Evolutionary conservation across 1,140 invertebrate species (phyloP).

Genomic region (Drosophila setifemur): DNA sequence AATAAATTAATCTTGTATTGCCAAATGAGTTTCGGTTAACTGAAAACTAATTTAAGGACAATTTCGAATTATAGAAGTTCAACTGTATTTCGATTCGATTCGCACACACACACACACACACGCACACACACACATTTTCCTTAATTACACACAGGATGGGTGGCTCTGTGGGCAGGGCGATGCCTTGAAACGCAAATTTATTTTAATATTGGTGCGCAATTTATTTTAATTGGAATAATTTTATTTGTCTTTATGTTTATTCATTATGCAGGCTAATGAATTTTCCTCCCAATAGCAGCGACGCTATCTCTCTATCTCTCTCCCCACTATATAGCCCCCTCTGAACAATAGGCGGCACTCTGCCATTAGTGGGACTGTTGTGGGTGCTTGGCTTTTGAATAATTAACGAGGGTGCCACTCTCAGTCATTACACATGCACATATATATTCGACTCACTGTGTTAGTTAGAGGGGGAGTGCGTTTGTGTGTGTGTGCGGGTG

Average conservation of each 20-base stretch:
- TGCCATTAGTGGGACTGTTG: constrained; percentile 59
- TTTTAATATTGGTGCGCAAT: constrained; percentile 80
- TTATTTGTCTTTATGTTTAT: constrained; percentile 82
- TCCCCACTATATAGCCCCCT: constrained; percentile 25
- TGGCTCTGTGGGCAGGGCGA: constrained; percentile 8
- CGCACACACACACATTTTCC: constrained; percentile 29
- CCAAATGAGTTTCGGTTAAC: too few relatives aligned
- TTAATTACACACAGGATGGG: constrained; percentile 59
- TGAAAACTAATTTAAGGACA: background rate
- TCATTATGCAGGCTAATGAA: constrained; percentile 79
- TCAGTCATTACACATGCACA: constrained; percentile 52
- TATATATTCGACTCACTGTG: background rate
- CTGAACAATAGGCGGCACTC: constrained; percentile 18
- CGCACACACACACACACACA: constrained; percentile 23
- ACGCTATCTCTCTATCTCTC: constrained; percentile 54
- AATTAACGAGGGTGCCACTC: constrained; percentile 78
- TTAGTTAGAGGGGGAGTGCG: background rate
- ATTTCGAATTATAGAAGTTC: constrained; percentile 12
- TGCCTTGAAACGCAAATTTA: constrained; percentile 66
- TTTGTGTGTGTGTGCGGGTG: constrained; percentile 14
- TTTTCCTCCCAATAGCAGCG: constrained; percentile 59
- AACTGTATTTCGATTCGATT: constrained; percentile 9
- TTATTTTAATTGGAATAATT: constrained; percentile 82
- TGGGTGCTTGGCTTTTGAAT: constrained; percentile 76
- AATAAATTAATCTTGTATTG: too few relatives aligned